These are phyloP conservation scores for Macaria notata DNA, from an alignment of 2,888 invertebrate genomes.

Conservation along the genomic window DNA sequence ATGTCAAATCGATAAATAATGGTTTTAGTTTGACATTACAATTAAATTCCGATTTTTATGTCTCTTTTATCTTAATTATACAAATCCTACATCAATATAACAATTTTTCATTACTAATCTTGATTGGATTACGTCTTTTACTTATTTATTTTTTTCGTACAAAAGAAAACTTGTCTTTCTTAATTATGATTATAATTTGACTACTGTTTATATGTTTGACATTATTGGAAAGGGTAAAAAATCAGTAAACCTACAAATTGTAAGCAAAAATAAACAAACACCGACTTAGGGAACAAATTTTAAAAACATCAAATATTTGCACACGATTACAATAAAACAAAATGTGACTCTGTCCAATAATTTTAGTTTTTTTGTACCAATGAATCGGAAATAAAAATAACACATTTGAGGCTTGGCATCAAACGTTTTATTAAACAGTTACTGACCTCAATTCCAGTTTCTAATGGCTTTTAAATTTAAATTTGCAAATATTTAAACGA, in stretches of 20 bases:
- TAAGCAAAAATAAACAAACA: neutral
- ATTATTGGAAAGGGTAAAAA: neutral
- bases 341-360: no score
- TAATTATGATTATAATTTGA: no score
- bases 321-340: neutral
- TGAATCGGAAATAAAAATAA: slow-evolving; percentile 5
- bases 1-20: slow-evolving; percentile 4
- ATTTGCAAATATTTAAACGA: slow-evolving; percentile 13
- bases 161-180: no score
- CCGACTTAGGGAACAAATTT: neutral
- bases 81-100: neutral
- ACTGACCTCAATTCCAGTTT: slow-evolving; percentile 18
- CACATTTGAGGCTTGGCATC: slow-evolving; percentile 1
- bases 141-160: no score
- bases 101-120: neutral
- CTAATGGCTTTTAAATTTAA: slow-evolving; percentile 10
- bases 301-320: neutral
- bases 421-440: slow-evolving; percentile 10
- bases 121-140: neutral
- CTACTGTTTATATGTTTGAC: no score
- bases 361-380: neutral
- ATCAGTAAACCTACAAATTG: slow-evolving; percentile 1
- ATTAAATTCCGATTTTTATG: neutral
- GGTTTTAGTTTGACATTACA: neutral
- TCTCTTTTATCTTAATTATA: neutral